phyloP scores from a whole-genome alignment of 2,888 invertebrate species.

The Sinopyrophorus schimmeli region DNA sequence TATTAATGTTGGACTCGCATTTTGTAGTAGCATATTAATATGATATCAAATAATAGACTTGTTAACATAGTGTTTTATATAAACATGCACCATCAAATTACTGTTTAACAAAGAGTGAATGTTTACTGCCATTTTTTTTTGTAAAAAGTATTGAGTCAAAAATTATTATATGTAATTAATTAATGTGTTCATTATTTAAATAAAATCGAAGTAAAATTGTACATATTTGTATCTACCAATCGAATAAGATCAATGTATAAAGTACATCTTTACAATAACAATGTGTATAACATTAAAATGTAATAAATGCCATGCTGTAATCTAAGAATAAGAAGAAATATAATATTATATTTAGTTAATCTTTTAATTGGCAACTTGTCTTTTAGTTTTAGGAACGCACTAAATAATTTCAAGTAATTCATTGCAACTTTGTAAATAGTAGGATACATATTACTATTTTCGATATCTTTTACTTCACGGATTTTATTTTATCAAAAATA shows the following conservation, averaged over 20 bases:
- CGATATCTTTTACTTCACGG: too few species aligned
- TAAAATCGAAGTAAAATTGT: slow-evolving; percentile 15
- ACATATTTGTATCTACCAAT: slow-evolving; percentile 23
- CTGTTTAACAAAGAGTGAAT: slow-evolving; percentile 6
- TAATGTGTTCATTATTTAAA: slow-evolving; percentile 25
- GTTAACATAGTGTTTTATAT: background rate
- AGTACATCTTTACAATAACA: slow-evolving; percentile 7
- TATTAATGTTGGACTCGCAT: background rate
- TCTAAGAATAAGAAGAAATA: slow-evolving; percentile 6
- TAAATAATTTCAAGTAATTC: too few species aligned
- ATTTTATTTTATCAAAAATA: too few species aligned
- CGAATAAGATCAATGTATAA: slow-evolving; percentile 10
- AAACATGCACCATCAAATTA: background rate
- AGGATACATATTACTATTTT: too few species aligned
- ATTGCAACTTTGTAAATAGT: too few species aligned
- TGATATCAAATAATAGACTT: too few species aligned
- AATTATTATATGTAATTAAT: slow-evolving; percentile 14
- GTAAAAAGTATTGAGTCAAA: slow-evolving; percentile 26
- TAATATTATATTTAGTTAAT: background rate
- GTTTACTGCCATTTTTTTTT: slow-evolving; percentile 26
- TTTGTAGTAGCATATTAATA: background rate
- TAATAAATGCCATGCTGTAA: slow-evolving; percentile 18
- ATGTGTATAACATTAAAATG: slow-evolving; percentile 9
- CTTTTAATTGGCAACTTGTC: too few species aligned
- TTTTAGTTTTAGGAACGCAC: too few species aligned